Evolutionary conservation across 35 echinoderm and acorn worm genomes (phyloP), one percentile per base, ranked within the genome.

Genomic region (Diadema setosum): DNA sequence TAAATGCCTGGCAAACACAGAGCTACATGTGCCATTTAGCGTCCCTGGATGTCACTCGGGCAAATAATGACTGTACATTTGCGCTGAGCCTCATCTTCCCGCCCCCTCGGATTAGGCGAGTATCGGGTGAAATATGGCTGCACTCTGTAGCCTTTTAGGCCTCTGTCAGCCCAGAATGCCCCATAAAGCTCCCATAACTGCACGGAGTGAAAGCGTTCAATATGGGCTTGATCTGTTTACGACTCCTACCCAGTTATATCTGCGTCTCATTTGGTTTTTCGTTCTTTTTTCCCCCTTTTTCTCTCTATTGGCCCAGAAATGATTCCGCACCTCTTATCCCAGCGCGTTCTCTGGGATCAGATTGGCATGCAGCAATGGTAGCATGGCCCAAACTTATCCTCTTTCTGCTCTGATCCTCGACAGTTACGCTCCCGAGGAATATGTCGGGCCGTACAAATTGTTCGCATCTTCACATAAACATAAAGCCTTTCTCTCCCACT

Each of bases 1-100:
- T 67, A 33, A 67, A 67, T 67, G 63, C 63, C 63, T 67, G 27
- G 11, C 4, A 8, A 33, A 67, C 63, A 15, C 24, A 1, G 37
- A 67, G 63, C 12, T 34, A 67, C 63, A 67, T 34, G 37, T 26
- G 37, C 63, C 30, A 67, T 67, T 67, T 67, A 67, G 4, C 25
- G 26, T 67, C 63, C 63, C 63, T 67, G 63, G 63, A 67, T 67
- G 63, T 67, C 63, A 67, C 63, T 33, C 37, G 30, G 30, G 30
- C 63, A 67, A 67, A 67, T 67, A 67, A 67, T 67, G 63, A 67
- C 63, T 33, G 63, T 67, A 67, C 63, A 67, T 67, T 67, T 67
- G 63, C 25, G 23, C 63, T 67, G 63, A 67, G 30, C 63, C 63
- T 67, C 17, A 26, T 34, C 37, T 67, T 34, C 63, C 63, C 27